Evolutionary conservation across 2,797 vertebrate genomes (phyloP).

Genomic region (Meda fulgida): DNA sequence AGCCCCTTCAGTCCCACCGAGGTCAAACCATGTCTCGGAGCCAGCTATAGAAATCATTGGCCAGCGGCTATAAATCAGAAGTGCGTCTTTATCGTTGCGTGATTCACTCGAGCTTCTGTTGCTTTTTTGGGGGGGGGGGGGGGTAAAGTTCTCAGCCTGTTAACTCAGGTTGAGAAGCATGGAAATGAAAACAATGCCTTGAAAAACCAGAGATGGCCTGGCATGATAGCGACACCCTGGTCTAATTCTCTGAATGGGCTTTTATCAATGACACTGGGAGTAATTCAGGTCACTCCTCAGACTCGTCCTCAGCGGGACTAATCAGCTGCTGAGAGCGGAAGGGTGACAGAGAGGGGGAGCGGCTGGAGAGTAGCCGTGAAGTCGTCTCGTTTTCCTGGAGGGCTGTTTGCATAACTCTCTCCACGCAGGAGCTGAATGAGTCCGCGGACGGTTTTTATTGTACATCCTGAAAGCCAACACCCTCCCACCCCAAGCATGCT

Average conservation of each 20-base stretch:
- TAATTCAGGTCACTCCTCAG: slow-evolving; percentile 33
- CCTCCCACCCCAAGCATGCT: slow-evolving; percentile 49
- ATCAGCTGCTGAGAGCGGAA: slow-evolving; percentile 21
- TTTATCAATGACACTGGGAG: slow-evolving; percentile 43
- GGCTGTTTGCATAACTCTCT: slow-evolving; percentile 52
- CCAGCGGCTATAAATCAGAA: slow-evolving; percentile 13
- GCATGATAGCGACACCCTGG: slow-evolving; percentile 37
- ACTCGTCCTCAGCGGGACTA: not conserved
- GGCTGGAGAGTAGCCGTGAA: slow-evolving; percentile 13
- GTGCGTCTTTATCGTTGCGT: not conserved
- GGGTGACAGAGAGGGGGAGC: not conserved
- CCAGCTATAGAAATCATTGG: slow-evolving; percentile 2
- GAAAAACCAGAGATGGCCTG: slow-evolving; percentile 47
- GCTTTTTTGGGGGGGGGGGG: slow-evolving; percentile 31
- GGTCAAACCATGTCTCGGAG: not conserved
- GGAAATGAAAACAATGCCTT: slow-evolving; percentile 58
- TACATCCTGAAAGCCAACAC: slow-evolving; percentile 47
- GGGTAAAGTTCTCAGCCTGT: slow-evolving; percentile 47
- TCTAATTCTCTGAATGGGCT: slow-evolving; percentile 40
- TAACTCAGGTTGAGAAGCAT: slow-evolving; percentile 41
- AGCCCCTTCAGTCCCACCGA: not conserved
- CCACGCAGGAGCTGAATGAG: slow-evolving; percentile 35
- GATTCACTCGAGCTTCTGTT: not conserved
- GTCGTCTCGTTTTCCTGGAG: slow-evolving; percentile 43
- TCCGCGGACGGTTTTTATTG: slow-evolving; percentile 6